A percentile compares a stretch with the other conserved stretches of the same genome.
Conservation (phyloP, 2,797 vertebrate genomes). For the Ceryle rudis region DNA sequence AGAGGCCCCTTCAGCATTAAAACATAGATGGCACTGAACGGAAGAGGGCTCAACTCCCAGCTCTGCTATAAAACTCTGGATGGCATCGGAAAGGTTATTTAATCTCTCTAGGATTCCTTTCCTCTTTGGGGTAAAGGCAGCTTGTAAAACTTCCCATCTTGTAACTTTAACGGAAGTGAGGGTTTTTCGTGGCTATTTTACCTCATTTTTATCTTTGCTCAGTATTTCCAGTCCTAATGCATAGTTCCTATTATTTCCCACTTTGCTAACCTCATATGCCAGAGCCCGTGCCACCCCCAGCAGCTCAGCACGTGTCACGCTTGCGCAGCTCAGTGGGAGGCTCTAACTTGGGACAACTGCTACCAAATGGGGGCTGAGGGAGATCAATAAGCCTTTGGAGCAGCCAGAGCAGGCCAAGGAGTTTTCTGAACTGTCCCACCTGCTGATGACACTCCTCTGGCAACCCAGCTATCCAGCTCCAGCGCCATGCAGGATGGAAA, state of each 20-base stretch:
- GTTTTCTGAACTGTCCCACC: neutral
- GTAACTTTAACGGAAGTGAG: neutral
- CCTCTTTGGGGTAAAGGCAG: neutral
- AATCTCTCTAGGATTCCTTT: neutral
- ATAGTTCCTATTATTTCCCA: neutral
- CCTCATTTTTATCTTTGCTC: neutral
- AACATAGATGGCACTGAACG: neutral
- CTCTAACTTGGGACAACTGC: neutral
- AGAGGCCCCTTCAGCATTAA: neutral
- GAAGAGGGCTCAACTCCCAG: neutral
- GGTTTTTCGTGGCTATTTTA: neutral
- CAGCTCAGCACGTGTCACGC: neutral
- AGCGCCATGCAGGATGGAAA: neutral
- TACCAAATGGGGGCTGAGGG: neutral
- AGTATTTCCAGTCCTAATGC: neutral
- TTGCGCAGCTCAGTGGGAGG: neutral
- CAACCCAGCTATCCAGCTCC: neutral
- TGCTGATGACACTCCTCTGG: neutral
- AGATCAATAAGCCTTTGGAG: neutral
- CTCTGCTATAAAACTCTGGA: slow-evolving; percentile 4
- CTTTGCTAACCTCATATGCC: neutral
- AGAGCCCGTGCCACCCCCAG: accelerated
- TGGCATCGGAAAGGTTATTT: slow-evolving; percentile 4
- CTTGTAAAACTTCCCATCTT: neutral
- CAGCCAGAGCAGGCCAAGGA: neutral